These are phyloP conservation scores for Hemaris fuciformis DNA, from an alignment of 2,888 invertebrate species.

Conservation along the genomic window DNA sequence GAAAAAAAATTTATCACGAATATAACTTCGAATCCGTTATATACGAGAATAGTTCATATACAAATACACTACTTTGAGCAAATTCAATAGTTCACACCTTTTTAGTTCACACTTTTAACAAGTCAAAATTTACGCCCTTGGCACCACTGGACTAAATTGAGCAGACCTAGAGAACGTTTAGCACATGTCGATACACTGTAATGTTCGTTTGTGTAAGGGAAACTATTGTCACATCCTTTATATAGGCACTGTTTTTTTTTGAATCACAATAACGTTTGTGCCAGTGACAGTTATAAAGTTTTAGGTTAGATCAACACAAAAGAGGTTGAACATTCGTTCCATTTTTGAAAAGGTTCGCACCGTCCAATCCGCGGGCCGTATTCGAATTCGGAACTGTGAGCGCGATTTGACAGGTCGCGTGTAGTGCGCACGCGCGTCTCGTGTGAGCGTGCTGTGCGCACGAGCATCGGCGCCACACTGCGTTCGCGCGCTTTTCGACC, in stretches of 20 bases:
- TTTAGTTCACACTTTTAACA: slow-evolving; percentile 66
- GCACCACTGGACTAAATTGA: slow-evolving; percentile 66
- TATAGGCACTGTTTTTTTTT: slow-evolving; percentile 14
- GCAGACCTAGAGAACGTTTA: slow-evolving; percentile 68
- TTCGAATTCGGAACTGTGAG: slow-evolving; percentile 58
- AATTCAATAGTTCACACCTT: slow-evolving; percentile 57
- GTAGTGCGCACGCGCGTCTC: slow-evolving; percentile 57
- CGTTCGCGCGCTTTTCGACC: slow-evolving; percentile 80
- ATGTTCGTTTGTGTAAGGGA: slow-evolving; percentile 17
- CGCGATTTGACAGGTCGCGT: slow-evolving; percentile 60
- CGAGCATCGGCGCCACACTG: slow-evolving; percentile 77
- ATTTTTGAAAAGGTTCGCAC: slow-evolving; percentile 43
- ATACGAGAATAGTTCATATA: slow-evolving; percentile 17
- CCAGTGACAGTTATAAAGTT: slow-evolving; percentile 24
- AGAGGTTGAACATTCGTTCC: slow-evolving; percentile 56
- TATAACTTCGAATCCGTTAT: neutral
- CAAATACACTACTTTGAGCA: slow-evolving; percentile 41
- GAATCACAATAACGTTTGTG: slow-evolving; percentile 8
- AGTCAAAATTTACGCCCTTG: slow-evolving; percentile 75
- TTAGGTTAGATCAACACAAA: slow-evolving; percentile 50
- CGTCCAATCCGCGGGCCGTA: slow-evolving; percentile 43
- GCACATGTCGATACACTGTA: slow-evolving; percentile 67
- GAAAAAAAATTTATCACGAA: neutral
- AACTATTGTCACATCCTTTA: slow-evolving; percentile 33
- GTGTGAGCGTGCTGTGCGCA: slow-evolving; percentile 75